Evolutionary conservation across 2,113 vertebrate genomes (phyloP).

Genomic region (Piprites chloris): DNA sequence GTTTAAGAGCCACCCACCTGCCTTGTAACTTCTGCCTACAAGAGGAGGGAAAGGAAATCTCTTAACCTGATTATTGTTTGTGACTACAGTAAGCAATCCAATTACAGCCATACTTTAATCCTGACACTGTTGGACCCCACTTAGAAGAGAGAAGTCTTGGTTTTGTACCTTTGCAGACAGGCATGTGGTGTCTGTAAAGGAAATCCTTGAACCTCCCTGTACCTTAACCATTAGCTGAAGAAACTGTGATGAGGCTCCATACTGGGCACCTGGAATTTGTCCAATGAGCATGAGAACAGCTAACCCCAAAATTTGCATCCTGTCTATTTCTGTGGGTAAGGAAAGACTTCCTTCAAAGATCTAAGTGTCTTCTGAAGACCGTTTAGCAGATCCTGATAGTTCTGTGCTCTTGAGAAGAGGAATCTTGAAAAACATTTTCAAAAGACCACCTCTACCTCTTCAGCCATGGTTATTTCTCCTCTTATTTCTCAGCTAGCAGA

Average conservation of each 20-base stretch:
- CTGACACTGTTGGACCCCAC: neutral
- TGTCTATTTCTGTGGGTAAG: neutral
- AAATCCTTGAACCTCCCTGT: neutral
- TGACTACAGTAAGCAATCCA: constrained; percentile 20
- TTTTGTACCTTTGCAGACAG: neutral
- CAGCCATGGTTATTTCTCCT: neutral
- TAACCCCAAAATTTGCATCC: neutral
- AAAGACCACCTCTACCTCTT: neutral
- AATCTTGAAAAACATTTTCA: neutral
- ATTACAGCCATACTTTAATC: constrained; percentile 43
- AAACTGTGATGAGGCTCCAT: neutral
- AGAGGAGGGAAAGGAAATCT: constrained; percentile 28
- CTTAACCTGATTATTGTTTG: constrained; percentile 46
- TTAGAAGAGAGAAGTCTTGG: neutral
- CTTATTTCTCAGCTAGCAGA: neutral
- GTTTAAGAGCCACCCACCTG: neutral
- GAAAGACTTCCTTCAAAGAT: neutral
- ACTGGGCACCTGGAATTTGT: neutral
- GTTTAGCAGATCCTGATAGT: neutral
- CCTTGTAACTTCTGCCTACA: neutral
- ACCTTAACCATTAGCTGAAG: neutral
- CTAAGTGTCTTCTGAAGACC: neutral
- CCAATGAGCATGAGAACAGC: neutral
- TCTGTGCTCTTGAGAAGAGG: neutral
- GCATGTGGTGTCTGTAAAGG: neutral